Evolutionary conservation across 2,113 vertebrate genomes (phyloP).

Genomic region (Piaya cayana): DNA sequence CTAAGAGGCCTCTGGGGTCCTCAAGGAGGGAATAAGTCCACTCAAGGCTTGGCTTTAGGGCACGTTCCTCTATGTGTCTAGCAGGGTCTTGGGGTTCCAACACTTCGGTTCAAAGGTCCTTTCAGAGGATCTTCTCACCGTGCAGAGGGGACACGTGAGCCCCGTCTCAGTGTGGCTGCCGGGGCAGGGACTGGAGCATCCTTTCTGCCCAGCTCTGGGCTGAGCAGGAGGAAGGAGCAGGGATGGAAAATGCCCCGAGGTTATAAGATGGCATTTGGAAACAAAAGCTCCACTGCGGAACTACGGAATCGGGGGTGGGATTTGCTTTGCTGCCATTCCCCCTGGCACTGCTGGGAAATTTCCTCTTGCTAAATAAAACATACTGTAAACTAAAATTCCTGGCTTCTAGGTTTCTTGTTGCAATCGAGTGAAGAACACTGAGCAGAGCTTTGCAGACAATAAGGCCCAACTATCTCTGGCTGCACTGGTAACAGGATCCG

Average conservation of each 20-base stretch:
- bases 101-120: neutral
- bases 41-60: neutral
- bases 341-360: neutral
- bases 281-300: neutral
- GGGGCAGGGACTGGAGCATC: neutral
- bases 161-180: neutral
- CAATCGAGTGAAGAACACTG: neutral
- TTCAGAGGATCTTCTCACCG: neutral
- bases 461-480: neutral
- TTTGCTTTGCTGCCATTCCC: slow-evolving; percentile 30
- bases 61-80: neutral
- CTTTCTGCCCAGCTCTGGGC: neutral
- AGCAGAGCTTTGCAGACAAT: neutral
- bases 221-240: neutral
- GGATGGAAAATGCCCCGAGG: slow-evolving; percentile 14
- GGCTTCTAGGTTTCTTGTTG: neutral
- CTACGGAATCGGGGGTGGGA: neutral
- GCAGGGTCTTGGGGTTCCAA: neutral
- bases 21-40: neutral
- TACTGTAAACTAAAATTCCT: neutral
- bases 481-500: neutral
- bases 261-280: neutral
- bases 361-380: slow-evolving; percentile 33
- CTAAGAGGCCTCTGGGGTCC: slow-evolving; percentile 24
- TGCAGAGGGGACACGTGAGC: accelerated